A percentile compares a stretch with the other conserved stretches of the same genome.
phyloP scores from a whole-genome alignment of 2,113 vertebrate genomes.

The Gracilinanus agilis region DNA sequence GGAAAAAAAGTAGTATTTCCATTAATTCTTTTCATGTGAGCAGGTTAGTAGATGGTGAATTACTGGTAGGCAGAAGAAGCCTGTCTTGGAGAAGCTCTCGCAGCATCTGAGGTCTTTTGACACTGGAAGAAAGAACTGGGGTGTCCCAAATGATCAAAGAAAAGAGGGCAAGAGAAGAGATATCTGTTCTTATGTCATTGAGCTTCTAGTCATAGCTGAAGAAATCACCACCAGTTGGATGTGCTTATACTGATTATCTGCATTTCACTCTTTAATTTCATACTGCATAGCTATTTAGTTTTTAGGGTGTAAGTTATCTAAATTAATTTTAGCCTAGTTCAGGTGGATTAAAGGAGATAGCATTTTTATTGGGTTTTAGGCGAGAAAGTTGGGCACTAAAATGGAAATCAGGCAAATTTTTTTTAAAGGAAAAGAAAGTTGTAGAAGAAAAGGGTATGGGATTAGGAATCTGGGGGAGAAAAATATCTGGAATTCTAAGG shows the following conservation, averaged over 20 bases:
- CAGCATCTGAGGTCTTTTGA: slow-evolving; percentile 1
- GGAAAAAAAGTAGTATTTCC: no score
- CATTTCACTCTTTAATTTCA: slow-evolving; percentile 35
- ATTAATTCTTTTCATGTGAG: no score
- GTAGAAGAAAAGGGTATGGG: background rate
- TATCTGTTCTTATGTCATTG: background rate
- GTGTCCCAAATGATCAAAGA: slow-evolving; percentile 14
- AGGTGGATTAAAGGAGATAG: slow-evolving; percentile 39
- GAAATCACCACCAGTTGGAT: background rate
- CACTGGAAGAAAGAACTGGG: slow-evolving; percentile 27
- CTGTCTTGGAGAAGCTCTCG: slow-evolving; percentile 21
- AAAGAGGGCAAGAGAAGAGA: slow-evolving; percentile 11
- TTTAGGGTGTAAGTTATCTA: slow-evolving; percentile 28
- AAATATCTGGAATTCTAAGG: slow-evolving; percentile 49
- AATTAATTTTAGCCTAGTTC: slow-evolving; percentile 32
- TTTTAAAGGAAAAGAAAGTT: slow-evolving; percentile 15
- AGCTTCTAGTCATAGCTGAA: background rate
- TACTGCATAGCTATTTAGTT: slow-evolving; percentile 33
- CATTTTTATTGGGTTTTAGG: slow-evolving; percentile 52
- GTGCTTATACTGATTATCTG: background rate
- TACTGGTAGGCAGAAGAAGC: background rate
- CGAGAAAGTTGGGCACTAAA: slow-evolving; percentile 40
- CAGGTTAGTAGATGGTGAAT: no score
- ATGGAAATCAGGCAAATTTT: slow-evolving; percentile 44
- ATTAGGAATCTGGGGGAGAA: slow-evolving; percentile 39